A percentile compares a stretch with the other conserved stretches of the same genome.
These are phyloP conservation scores for Ornithoptera priamus DNA, from an alignment of 2,888 invertebrate genomes.

Conservation along the genomic window DNA sequence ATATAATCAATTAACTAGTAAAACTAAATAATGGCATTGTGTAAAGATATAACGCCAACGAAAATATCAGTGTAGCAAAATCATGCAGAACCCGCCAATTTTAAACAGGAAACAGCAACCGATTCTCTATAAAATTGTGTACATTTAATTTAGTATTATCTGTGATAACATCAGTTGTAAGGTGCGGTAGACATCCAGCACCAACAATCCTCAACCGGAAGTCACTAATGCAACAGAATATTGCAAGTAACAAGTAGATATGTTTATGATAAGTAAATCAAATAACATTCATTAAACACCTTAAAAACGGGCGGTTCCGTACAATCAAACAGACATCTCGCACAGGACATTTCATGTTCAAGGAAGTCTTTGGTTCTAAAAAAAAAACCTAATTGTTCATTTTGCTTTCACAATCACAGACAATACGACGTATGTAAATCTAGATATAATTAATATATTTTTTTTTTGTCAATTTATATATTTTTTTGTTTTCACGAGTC, in stretches of 20 bases:
- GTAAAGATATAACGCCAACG: constrained; percentile 34
- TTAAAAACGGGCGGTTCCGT: not conserved
- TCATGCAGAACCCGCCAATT: constrained; percentile 16
- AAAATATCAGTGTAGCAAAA: not conserved
- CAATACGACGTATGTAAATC: not conserved
- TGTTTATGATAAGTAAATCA: constrained; percentile 10
- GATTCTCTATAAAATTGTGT: constrained; percentile 12
- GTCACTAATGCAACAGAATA: constrained; percentile 1
- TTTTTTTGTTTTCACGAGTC: not conserved
- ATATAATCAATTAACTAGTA: not conserved
- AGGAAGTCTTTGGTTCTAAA: too few species aligned
- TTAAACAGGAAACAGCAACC: constrained; percentile 9
- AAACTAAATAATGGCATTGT: not conserved
- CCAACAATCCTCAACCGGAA: not conserved
- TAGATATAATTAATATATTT: not conserved
- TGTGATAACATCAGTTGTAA: constrained; percentile 9
- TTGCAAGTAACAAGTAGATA: constrained; percentile 12
- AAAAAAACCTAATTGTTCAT: not conserved
- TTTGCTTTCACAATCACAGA: not conserved
- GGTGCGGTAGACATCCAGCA: not conserved
- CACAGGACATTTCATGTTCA: not conserved
- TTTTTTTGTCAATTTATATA: not conserved
- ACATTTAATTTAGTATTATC: constrained; percentile 25
- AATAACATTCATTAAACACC: not conserved
- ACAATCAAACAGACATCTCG: not conserved